Evolutionary conservation across 2,888 invertebrate species (phyloP), one percentile per base, ranked within the genome.

Genomic region (Brachypalpus laphriformis): DNA sequence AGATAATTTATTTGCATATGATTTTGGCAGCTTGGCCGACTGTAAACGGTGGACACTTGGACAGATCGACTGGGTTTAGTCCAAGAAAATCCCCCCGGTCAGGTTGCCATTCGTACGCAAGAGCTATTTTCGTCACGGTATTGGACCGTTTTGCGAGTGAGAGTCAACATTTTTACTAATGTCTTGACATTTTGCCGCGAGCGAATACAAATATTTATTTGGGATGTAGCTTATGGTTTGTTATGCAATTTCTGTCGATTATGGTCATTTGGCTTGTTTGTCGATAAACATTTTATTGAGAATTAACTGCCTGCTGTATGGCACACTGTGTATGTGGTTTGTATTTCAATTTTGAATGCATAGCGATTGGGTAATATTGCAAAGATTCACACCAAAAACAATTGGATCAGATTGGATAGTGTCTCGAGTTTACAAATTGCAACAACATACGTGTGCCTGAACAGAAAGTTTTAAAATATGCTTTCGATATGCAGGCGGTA

Each of bases 1-100:
- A 31, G 54, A 31, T 45, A 37, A 65, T 56, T 56, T 74, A 74
- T 74, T 63, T 65, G 63, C 74, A 65, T 74, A 31, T n/a, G 34
- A 31, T 65, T 74, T 74, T 74, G 74, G 63, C 54, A 34, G 34
- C 51, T 42, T 40, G 42, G 34, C 31, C 9, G 11, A 34, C 9
- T 34, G 22, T 42, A 22, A 54, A 28, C 56, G 20, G 9, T 22
- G n/a, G 11, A 1, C 14, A 31, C 34, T 51, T 28, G 51, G 51
- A 3, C 9, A 11, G n/a, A 14, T 51, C n/a, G 25, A 7, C 25
- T 18, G 2, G n/a, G 18, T 20, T 1, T 22, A 8, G 31, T 14
- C 51, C 4, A 47, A 49, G 22, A 45, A 45, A 45, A 11, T 40
- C 22, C 6, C 22, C 14, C 6, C 14, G 51, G 20, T 25, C 49